Base-by-base conservation (phyloP, 2,888 invertebrate genomes). In the Fragum sueziense region DNA sequence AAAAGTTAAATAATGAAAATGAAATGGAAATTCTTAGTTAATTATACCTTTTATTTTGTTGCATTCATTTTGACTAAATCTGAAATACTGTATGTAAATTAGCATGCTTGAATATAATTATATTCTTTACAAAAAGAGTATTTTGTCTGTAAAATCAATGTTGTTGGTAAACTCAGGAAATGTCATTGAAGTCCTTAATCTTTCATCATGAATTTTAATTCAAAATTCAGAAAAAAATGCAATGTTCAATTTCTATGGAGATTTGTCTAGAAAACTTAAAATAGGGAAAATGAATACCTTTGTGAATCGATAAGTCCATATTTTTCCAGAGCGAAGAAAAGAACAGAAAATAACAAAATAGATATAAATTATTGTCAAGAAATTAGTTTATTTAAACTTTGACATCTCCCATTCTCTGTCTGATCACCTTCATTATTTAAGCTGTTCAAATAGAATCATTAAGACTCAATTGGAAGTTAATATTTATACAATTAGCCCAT, bases 401-500 rank as follows among this genome's bases (percentile, higher is more conserved):
- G 47, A 2, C 47, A 4, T 47, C 47, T n/a, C 47, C 14, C 47
- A 9, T 47, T 47, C n/a, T 20, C 47, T 20, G 47, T 47, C 14
- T 41, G 31, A 41, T 65, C 41, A 65, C 65, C 22, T 41, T 34
- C 47, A 65, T 65, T 65, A 34, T 34, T 41, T 65, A n/a, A 61
- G 27, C 61, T 33, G 22, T 65, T 27, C 9, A 41, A 41, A 34
- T n/a, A 27, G 31, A 65, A 33, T 41, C 37, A 65, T 65, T 65
- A 65, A 65, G 37, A 41, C 65, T 65, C 37, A 52, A 65, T 73
- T 73, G n/a, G n/a, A 31, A 65, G 73, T 67, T 67, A 51, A 73
- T 73, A 65, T 73, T 67, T 73, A 33, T 67, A 65, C 65, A 67
- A 73, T 73, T 73, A n/a, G n/a, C n/a, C n/a, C n/a, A n/a, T n/a